phyloP scores from a whole-genome alignment of 2,888 invertebrate species.

The Gastracanthus pulcherrimus region DNA sequence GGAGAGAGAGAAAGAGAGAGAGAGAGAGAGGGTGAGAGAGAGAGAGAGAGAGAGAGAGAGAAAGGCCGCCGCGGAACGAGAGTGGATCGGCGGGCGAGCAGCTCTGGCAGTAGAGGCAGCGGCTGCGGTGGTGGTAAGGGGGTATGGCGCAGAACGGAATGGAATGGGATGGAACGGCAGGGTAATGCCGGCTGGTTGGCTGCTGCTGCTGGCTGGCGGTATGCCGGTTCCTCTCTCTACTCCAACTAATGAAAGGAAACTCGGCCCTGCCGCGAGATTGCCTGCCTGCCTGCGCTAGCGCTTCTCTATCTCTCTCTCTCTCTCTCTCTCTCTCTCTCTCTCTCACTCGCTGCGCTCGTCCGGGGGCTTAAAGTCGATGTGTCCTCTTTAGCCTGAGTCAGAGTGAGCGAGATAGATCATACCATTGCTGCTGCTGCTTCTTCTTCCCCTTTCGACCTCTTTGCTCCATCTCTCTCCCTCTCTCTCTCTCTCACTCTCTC shows the following conservation, averaged over 20 bases:
- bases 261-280: slow-evolving; percentile 70
- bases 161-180: slow-evolving; percentile 60
- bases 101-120: slow-evolving; percentile 53
- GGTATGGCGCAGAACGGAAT: slow-evolving; percentile 51
- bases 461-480: no score
- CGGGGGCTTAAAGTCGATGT: slow-evolving; percentile 73
- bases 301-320: slow-evolving; percentile 12
- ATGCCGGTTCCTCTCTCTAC: slow-evolving; percentile 66
- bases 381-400: slow-evolving; percentile 69
- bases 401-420: no score
- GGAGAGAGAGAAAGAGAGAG: no score
- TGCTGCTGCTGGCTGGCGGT: slow-evolving; percentile 57
- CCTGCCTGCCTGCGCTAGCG: slow-evolving; percentile 60
- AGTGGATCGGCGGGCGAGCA: slow-evolving; percentile 65
- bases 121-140: slow-evolving; percentile 10
- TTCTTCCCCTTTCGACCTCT: background rate
- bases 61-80: slow-evolving; percentile 68
- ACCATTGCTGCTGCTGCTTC: background rate
- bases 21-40: no score
- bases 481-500: no score
- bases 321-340: slow-evolving; percentile 32
- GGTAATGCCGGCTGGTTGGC: slow-evolving; percentile 68
- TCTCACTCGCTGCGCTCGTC: slow-evolving; percentile 26
- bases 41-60: no score
- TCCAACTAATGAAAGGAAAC: slow-evolving; percentile 77